phyloP scores from a whole-genome alignment of 2,113 vertebrate genomes.

The Heterochromis multidens region DNA sequence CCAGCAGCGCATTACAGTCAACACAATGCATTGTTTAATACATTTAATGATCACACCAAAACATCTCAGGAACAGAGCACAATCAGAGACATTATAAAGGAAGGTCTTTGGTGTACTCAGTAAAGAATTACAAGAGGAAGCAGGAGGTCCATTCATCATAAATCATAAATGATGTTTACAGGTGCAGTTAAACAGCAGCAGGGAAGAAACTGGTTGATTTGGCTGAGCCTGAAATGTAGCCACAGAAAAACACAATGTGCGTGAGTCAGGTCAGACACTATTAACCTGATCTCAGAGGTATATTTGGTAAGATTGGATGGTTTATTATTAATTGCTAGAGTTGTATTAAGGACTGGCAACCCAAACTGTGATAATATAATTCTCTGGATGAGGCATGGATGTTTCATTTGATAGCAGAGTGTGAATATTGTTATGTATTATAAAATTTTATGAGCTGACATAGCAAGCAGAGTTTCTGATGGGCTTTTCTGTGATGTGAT shows the following conservation, averaged over 20 bases:
- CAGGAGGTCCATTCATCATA: neutral
- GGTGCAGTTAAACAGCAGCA: neutral
- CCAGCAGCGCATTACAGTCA: neutral
- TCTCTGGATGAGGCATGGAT: neutral
- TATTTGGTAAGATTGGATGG: neutral
- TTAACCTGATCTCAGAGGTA: neutral
- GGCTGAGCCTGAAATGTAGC: neutral
- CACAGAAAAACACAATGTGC: neutral
- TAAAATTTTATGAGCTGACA: neutral
- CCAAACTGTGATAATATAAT: neutral
- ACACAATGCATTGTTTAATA: neutral
- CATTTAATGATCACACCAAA: neutral
- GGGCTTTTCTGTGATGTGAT: neutral
- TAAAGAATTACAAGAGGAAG: neutral
- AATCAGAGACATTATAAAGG: neutral
- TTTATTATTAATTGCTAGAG: neutral
- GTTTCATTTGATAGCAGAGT: neutral
- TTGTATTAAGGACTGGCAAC: neutral
- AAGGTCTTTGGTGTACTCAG: neutral
- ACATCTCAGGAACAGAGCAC: neutral
- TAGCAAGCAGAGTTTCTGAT: neutral
- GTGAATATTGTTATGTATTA: neutral
- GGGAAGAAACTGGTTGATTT: neutral
- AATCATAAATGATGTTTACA: neutral
- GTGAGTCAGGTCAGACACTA: neutral